Conservation (phyloP, 2,888 invertebrate species). For the Limnephilus marmoratus region DNA sequence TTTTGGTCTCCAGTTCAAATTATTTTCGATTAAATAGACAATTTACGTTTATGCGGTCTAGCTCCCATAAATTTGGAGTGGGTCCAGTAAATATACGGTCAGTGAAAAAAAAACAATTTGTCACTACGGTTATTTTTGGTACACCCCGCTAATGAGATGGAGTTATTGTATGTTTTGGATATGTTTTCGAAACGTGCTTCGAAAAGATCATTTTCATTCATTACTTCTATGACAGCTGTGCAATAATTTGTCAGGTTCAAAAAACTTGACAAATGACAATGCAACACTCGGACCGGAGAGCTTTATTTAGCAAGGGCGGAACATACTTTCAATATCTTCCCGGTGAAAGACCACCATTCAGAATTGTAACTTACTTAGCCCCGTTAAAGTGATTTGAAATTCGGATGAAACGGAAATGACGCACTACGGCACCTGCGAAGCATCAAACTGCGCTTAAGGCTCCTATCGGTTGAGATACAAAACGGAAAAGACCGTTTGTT, state of each 20-base stretch:
- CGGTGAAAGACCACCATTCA: too few species aligned
- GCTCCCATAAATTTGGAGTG: conserved; percentile 48
- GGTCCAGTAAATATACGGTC: conserved; percentile 31
- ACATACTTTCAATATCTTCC: too few species aligned
- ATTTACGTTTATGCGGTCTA: conserved; percentile 47
- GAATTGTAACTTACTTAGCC: too few species aligned
- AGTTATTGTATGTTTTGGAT: not conserved
- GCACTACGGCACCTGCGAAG: too few species aligned
- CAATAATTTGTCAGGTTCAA: not conserved
- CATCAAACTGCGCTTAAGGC: too few species aligned
- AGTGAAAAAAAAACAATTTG: conserved; percentile 13
- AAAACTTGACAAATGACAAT: not conserved
- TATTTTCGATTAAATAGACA: conserved; percentile 41
- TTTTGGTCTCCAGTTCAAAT: conserved; percentile 25
- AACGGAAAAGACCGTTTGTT: too few species aligned
- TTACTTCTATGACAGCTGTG: not conserved
- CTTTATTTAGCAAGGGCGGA: not conserved
- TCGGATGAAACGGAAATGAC: too few species aligned
- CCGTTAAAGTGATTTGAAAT: too few species aligned
- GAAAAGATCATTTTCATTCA: not conserved
- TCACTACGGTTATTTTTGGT: conserved; percentile 31
- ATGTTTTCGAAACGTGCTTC: not conserved
- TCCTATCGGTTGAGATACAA: too few species aligned
- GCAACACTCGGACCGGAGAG: not conserved
- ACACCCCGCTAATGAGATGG: conserved; percentile 12